A percentile compares a stretch with the other conserved stretches of the same genome.
These are phyloP conservation scores for Ceuthmochares aereus DNA, from an alignment of 2,113 vertebrate species.

Conservation along the genomic window DNA sequence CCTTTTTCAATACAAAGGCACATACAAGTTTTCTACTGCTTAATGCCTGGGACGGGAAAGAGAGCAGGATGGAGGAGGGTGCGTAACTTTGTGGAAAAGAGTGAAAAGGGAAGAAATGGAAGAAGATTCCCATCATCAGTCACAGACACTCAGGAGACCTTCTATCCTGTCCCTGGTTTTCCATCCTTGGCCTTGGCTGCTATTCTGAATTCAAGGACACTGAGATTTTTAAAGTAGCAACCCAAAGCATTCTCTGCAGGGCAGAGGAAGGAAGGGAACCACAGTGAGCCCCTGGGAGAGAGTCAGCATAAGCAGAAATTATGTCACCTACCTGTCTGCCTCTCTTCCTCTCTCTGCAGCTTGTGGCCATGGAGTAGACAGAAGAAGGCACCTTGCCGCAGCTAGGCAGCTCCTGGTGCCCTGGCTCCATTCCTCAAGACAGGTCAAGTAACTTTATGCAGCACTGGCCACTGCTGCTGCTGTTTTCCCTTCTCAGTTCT, in stretches of 20 bases:
- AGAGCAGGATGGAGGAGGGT: neutral
- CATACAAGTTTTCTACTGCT: neutral
- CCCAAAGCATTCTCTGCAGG: neutral
- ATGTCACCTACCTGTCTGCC: neutral
- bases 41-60: neutral
- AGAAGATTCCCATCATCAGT: neutral
- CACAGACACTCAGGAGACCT: neutral
- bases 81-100: neutral
- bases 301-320: neutral
- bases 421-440: fast-evolving
- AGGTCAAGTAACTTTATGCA: neutral
- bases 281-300: neutral
- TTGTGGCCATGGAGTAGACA: neutral
- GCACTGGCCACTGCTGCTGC: neutral
- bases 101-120: neutral
- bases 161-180: neutral
- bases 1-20: neutral
- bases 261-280: constrained; percentile 7
- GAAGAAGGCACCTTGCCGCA: fast-evolving
- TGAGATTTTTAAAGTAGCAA: neutral
- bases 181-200: neutral
- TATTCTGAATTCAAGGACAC: constrained; percentile 23
- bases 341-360: neutral
- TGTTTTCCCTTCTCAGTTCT: neutral
- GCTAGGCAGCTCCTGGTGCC: neutral